These are phyloP conservation scores for Fopius arisanus DNA, from an alignment of 1,140 invertebrate species.

Conservation along the genomic window DNA sequence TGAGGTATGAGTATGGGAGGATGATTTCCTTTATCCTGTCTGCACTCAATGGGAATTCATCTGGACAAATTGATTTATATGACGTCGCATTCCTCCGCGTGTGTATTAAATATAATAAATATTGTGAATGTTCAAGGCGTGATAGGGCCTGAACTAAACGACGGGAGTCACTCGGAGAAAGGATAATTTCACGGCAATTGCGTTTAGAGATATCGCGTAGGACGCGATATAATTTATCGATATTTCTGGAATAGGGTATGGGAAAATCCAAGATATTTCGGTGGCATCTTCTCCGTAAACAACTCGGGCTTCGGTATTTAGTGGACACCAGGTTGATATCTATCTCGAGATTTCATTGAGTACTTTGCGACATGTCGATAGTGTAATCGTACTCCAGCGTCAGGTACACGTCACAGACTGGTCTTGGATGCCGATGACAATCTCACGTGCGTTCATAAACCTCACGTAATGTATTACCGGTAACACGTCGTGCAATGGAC, in stretches of 20 bases:
- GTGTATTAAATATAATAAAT: neutral
- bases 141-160: neutral
- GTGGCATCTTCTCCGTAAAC: too few relatives aligned
- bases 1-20: neutral
- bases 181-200: slow-evolving; percentile 1
- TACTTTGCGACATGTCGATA: too few relatives aligned
- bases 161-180: neutral
- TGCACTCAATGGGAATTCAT: neutral
- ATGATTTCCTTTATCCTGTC: neutral
- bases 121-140: neutral
- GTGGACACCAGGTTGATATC: too few relatives aligned
- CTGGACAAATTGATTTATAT: neutral
- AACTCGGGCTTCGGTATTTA: too few relatives aligned
- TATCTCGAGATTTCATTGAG: too few relatives aligned
- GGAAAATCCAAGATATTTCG: neutral
- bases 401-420: too few relatives aligned
- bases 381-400: too few relatives aligned
- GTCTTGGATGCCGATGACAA: too few relatives aligned
- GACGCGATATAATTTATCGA: neutral
- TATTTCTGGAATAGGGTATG: neutral
- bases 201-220: neutral
- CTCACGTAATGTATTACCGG: too few relatives aligned
- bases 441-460: too few relatives aligned
- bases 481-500: too few relatives aligned
- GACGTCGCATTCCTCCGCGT: neutral